Conservation (phyloP, 2,797 vertebrate genomes). For the Xyrichtys novacula region DNA sequence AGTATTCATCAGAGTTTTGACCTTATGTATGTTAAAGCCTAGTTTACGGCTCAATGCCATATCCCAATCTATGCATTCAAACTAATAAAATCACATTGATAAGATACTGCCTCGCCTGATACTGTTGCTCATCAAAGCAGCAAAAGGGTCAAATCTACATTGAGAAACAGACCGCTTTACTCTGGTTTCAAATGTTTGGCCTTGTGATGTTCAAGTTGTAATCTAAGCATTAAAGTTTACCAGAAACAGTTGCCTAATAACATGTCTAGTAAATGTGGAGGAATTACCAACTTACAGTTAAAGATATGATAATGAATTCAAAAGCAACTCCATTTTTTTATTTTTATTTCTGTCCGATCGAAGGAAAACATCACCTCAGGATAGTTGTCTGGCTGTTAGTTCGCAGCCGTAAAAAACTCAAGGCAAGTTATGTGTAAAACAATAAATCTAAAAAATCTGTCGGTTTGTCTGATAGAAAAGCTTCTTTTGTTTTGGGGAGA, state of each 20-base stretch:
- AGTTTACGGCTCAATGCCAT: background rate
- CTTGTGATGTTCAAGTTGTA: background rate
- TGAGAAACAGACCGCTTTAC: background rate
- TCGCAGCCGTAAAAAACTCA: background rate
- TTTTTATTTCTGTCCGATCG: too few species aligned
- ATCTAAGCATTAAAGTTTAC: background rate
- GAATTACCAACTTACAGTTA: background rate
- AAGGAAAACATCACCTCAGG: too few species aligned
- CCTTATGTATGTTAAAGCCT: background rate
- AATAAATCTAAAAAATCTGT: too few species aligned
- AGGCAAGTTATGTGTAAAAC: background rate
- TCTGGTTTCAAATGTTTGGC: background rate
- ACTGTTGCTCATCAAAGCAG: background rate
- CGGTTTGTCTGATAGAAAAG: too few species aligned
- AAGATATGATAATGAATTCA: too few species aligned
- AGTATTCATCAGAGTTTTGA: background rate
- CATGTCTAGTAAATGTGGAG: background rate
- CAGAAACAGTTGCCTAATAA: conserved; percentile 8
- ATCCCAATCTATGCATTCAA: background rate
- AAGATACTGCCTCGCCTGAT: background rate
- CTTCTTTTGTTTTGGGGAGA: background rate
- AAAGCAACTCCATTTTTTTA: too few species aligned
- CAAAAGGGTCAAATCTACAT: background rate
- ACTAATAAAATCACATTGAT: background rate
- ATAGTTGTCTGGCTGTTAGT: background rate